Evolutionary conservation across 1,140 invertebrate genomes (phyloP).

Genomic region (Caerostris extrusa): DNA sequence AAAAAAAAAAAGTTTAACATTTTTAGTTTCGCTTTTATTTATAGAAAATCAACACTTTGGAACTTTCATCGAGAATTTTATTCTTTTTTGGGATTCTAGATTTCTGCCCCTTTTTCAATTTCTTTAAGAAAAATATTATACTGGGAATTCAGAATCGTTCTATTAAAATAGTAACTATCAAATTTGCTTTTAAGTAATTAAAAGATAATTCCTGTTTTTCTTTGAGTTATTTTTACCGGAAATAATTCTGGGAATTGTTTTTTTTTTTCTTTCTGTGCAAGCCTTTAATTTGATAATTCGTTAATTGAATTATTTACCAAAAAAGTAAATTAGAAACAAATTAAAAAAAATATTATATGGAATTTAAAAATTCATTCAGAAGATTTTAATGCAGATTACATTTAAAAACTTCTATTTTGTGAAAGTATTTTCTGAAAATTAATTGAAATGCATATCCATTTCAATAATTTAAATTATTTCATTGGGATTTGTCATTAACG

Average conservation of each 20-base stretch:
- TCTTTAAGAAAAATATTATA: too few relatives aligned
- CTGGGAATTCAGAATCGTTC: background rate
- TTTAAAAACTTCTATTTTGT: too few relatives aligned
- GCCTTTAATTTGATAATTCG: constrained; percentile 9
- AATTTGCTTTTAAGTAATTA: constrained; percentile 46
- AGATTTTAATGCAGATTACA: background rate
- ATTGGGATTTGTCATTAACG: too few relatives aligned
- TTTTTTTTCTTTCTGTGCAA: background rate
- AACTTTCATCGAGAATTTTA: background rate
- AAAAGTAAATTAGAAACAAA: background rate
- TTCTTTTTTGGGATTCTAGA: background rate
- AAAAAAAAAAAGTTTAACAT: constrained; percentile 1
- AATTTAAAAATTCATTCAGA: background rate
- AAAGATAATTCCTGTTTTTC: background rate
- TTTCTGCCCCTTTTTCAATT: background rate
- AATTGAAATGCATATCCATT: too few relatives aligned
- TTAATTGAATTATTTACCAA: constrained; percentile 3
- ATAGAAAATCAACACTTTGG: background rate
- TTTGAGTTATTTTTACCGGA: background rate
- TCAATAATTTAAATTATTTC: too few relatives aligned
- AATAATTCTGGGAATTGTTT: background rate
- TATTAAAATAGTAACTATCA: background rate
- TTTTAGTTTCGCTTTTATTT: background rate
- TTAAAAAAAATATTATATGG: background rate
- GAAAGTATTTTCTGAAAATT: too few relatives aligned